A percentile compares a stretch with the other conserved stretches of the same genome.
Conservation (phyloP, 2,888 invertebrate species). For the Synergus gifuensis region DNA sequence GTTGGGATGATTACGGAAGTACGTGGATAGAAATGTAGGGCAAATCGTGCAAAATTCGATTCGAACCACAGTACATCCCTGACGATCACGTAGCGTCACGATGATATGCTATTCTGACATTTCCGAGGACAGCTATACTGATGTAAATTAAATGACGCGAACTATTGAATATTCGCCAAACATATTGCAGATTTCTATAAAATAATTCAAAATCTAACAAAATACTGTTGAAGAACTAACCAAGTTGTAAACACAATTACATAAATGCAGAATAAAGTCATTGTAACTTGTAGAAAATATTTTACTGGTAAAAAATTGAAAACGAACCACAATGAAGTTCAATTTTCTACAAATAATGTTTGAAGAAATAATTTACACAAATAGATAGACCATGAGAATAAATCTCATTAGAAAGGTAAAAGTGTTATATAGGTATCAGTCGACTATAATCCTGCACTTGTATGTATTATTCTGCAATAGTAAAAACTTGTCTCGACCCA, state of each 20-base stretch:
- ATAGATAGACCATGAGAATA: slow-evolving; percentile 19
- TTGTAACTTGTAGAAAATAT: too few species aligned
- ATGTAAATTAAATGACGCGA: background rate
- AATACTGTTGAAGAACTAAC: background rate
- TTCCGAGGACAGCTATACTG: slow-evolving; percentile 23
- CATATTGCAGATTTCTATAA: background rate
- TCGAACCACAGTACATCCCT: slow-evolving; percentile 37
- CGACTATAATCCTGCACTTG: slow-evolving; percentile 28
- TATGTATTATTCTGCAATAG: slow-evolving; percentile 19
- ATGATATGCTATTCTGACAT: slow-evolving; percentile 21
- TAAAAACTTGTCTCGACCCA: background rate
- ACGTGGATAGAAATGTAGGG: slow-evolving; percentile 37
- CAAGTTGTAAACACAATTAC: background rate
- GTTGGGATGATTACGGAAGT: slow-evolving; percentile 44
- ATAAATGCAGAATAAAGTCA: background rate
- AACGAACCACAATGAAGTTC: background rate
- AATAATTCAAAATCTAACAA: background rate
- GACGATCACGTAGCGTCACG: slow-evolving; percentile 35
- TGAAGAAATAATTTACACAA: background rate
- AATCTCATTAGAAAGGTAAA: slow-evolving; percentile 33
- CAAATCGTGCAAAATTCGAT: slow-evolving; percentile 26
- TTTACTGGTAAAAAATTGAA: background rate
- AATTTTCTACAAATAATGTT: background rate
- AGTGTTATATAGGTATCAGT: slow-evolving; percentile 21
- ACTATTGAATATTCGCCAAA: slow-evolving; percentile 12